Percentiles rank a stretch among this genome's conserved stretches.
These are phyloP conservation scores for Pelochelys cantorii DNA, from an alignment of 2,797 vertebrate species.

Conservation along the genomic window DNA sequence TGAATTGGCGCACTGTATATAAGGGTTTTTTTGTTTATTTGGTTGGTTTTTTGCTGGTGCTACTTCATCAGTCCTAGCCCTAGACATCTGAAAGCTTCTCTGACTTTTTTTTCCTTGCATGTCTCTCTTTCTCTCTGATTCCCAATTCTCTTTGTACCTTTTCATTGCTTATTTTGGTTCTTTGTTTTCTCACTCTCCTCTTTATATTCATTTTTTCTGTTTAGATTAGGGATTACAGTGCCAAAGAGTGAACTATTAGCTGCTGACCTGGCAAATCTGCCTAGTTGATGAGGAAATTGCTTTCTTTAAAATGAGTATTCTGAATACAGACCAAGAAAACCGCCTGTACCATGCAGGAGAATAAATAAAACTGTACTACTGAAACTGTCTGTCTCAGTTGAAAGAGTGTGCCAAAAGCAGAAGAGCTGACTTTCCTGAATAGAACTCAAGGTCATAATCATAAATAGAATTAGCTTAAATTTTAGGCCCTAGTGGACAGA, in stretches of 20 bases:
- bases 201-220: not conserved
- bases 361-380: constrained; percentile 56
- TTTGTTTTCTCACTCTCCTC: not conserved
- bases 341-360: constrained; percentile 50
- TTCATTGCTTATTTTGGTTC: constrained; percentile 2
- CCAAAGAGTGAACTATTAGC: not conserved
- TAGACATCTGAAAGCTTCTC: not conserved
- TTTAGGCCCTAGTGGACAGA: constrained; percentile 40
- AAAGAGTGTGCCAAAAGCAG: constrained; percentile 49
- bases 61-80: not conserved
- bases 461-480: constrained; percentile 54
- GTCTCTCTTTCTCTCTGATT: not conserved
- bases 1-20: not conserved
- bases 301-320: constrained; percentile 65
- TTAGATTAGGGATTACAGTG: constrained; percentile 5
- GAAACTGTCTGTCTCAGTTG: constrained; percentile 35
- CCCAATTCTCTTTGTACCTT: not conserved
- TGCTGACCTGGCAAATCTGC: constrained; percentile 53
- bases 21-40: not conserved
- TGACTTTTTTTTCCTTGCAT: not conserved
- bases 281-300: constrained; percentile 48
- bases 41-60: not conserved
- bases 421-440: constrained; percentile 34
- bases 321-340: constrained; percentile 43
- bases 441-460: constrained; percentile 57